Base-by-base conservation (phyloP, 2,113 vertebrate species). In the Varanus salvator region DNA sequence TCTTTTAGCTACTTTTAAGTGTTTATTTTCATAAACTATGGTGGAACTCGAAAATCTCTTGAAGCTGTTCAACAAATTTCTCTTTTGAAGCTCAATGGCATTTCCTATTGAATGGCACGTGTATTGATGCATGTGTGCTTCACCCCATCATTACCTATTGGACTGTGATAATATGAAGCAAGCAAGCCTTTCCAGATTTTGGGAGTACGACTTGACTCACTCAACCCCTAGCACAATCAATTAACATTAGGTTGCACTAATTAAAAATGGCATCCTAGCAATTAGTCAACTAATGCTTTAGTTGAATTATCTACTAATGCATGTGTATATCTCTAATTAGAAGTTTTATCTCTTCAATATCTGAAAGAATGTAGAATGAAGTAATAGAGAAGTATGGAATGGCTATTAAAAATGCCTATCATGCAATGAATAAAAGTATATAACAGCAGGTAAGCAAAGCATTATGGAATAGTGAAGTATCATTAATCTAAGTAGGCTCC, bases 381-480 rank as follows among this genome's bases (percentile, higher is more conserved):
- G 23, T 31, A 77, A 44, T 48, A 48, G 21, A 6, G 19, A 31
- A 80, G 4, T 81, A 60, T 34, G 60, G 9, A 64, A 23, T 21
- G 2, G 8, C 8, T 3, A 34, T 64, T 31, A 60, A 21, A 88
- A 87, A 81, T 0, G 54, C 74, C 66, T 34, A 88, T 66, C 17
- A 0, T 87, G 80, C 87, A 87, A n/a, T 86, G 44, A 87, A 60
- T 1, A 38, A 19, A 89, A 71, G n/a, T 0, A 91, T 34, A 0
- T 0, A 5, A 87, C 84, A 6, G 5, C 0, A 8, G 0, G 2
- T 83, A 76, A 85, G 9, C 0, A 0, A 87, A 50, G 1, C 76
- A 17, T 29, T 81, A 34, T 29, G 38, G 8, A 34, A n/a, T 25
- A 57, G 5, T 0, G 0, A 3, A 50, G 54, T 8, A 29, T 60